Evolutionary conservation across 2,113 vertebrate species (phyloP).

Genomic region (Butorides virescens): DNA sequence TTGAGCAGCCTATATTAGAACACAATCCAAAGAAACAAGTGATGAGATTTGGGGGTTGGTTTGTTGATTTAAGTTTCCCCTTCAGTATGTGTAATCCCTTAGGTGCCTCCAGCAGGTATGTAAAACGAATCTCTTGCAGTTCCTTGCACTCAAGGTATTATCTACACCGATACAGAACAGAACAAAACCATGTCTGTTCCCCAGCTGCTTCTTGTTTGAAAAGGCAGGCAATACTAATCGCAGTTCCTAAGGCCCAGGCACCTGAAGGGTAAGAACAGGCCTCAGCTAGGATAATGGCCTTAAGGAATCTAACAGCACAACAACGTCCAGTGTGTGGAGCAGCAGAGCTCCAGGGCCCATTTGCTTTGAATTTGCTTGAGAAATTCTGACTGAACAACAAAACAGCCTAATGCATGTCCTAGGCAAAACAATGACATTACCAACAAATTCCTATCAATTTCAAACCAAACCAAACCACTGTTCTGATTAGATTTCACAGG

Average conservation of each 20-base stretch:
- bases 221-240: neutral
- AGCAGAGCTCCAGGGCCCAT: neutral
- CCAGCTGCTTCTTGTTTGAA: neutral
- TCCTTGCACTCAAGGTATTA: neutral
- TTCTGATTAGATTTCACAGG: neutral
- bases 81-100: neutral
- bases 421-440: neutral
- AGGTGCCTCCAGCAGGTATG: neutral
- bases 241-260: neutral
- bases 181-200: neutral
- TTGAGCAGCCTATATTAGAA: neutral
- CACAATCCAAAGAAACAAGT: neutral
- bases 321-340: neutral
- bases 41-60: neutral
- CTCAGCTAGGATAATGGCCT: neutral
- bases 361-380: neutral
- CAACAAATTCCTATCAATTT: neutral
- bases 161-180: neutral
- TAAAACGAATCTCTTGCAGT: neutral
- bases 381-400: neutral
- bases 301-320: neutral
- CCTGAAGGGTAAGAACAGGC: neutral
- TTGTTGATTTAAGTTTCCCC: neutral
- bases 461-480: neutral
- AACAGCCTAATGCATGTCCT: neutral